Evolutionary conservation across 2,888 invertebrate species (phyloP), one percentile per base, ranked within the genome.

Genomic region (Syrphus vitripennis): DNA sequence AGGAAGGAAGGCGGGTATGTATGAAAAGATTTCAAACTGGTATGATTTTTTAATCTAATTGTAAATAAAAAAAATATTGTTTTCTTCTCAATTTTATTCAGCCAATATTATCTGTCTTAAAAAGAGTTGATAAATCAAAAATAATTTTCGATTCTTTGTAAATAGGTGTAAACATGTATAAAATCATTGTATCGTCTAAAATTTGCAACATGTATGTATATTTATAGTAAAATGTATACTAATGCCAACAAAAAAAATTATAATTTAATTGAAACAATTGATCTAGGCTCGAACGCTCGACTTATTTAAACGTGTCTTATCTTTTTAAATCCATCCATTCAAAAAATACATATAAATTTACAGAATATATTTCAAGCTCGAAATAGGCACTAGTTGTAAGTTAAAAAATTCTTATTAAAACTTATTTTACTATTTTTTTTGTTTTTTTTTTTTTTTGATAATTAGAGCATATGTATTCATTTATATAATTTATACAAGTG

Each of bases 91-190:
- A 65, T 61, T 79, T 79, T 84, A 81, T 81, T 84, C 24, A 65
- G 45, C 67, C 65, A 65, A 76, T 75, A 63, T 67, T n/a, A 45
- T 79, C 16, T 57, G 40, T 53, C 45, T 59, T 63, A 50, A 50
- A 45, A 19, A 80, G 40, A 71, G 59, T 55, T 55, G 21, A 67
- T 57, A 80, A 75, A 67, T 59, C 45, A 78, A 63, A 67, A 45
- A 57, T 69, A 63, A 72, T 48, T 71, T 75, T 83, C 42, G 70
- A 65, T 71, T 63, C 31, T 75, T 69, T 77, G 65, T 77, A 77
- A 63, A 86, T 78, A 78, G 42, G 77, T 72, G 72, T 86, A 77
- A 67, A 76, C 59, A 84, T 76, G 71, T 84, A 81, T 81, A 84
- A 84, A 84, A 80, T 67, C 69, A 67, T 70, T 59, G 10, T 74